Percentiles rank a stretch among this genome's conserved stretches.
Evolutionary conservation across 2,113 vertebrate genomes (phyloP).

Genomic region (Mesitornis unicolor): DNA sequence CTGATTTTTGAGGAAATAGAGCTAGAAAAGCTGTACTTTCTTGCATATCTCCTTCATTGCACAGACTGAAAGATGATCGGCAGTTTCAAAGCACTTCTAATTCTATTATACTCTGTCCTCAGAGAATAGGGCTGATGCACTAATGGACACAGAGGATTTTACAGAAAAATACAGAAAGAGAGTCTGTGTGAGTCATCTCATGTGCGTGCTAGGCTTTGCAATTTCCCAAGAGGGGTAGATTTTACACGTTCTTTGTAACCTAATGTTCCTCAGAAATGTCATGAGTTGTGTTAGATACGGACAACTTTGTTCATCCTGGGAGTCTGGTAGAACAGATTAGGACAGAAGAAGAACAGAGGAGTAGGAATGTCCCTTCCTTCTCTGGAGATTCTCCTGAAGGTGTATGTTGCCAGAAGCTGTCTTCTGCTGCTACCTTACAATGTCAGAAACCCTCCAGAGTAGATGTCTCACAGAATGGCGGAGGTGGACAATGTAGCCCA

Average conservation of each 20-base stretch:
- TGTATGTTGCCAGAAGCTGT: neutral
- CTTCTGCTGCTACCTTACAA: neutral
- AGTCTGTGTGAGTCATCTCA: neutral
- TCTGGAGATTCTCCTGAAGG: neutral
- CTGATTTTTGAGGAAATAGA: neutral
- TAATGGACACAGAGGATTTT: neutral
- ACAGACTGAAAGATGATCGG: neutral
- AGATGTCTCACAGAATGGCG: no score
- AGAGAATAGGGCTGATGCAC: neutral
- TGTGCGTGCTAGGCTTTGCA: neutral
- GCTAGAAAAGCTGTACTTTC: neutral
- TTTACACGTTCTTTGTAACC: neutral
- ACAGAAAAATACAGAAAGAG: neutral
- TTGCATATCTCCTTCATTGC: neutral
- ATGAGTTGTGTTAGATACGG: neutral
- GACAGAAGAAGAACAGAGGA: neutral
- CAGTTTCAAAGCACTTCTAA: conserved; percentile 31
- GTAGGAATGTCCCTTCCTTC: neutral
- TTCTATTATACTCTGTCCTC: neutral
- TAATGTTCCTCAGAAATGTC: neutral
- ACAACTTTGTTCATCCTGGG: neutral
- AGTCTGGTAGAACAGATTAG: neutral
- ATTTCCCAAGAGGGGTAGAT: neutral
- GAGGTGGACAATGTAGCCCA: neutral
- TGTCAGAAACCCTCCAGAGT: neutral